These are phyloP conservation scores for Noctilio leporinus DNA, from an alignment of 2,113 vertebrate genomes.

Conservation along the genomic window DNA sequence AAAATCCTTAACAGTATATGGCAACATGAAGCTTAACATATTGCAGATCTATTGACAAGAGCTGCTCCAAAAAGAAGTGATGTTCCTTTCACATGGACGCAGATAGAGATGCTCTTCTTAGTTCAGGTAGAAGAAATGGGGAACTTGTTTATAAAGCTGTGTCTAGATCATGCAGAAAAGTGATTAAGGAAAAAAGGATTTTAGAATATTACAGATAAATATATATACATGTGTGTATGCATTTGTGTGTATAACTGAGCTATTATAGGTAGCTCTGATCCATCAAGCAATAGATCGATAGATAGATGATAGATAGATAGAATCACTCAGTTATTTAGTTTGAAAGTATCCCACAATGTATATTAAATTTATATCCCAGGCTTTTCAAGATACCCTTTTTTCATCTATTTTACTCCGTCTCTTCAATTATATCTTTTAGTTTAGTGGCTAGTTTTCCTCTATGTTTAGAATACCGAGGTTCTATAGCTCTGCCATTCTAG, in stretches of 20 bases:
- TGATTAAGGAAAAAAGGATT: neutral
- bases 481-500: neutral
- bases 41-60: neutral
- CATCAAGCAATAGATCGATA: neutral
- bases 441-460: neutral
- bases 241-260: neutral
- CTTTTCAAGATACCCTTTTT: neutral
- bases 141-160: neutral
- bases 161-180: neutral
- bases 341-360: neutral
- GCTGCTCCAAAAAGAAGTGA: neutral
- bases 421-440: neutral
- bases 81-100: neutral
- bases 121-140: neutral
- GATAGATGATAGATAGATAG: neutral
- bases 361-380: neutral
- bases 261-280: neutral
- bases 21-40: neutral
- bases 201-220: neutral
- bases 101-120: neutral
- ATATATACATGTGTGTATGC: neutral
- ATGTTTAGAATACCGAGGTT: neutral
- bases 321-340: neutral
- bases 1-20: neutral
- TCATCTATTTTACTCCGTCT: neutral